Evolutionary conservation across 2,888 invertebrate genomes (phyloP).

Genomic region (Phengaris arion): DNA sequence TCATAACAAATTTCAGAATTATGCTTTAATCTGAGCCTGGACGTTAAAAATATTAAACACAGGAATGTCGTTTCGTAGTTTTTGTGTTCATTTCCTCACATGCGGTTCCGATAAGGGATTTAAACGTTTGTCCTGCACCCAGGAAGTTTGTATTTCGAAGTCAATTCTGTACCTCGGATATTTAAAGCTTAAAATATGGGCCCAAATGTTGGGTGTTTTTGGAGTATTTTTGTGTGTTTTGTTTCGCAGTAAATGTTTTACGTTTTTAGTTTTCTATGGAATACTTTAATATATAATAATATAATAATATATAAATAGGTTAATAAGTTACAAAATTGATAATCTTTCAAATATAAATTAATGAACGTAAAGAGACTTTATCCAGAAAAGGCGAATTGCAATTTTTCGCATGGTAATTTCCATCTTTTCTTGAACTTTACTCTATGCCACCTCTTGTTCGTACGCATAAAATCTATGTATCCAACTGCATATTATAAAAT

Average conservation of each 20-base stretch:
- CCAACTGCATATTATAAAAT: too few relatives aligned
- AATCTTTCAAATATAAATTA: too few relatives aligned
- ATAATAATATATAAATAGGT: too few relatives aligned
- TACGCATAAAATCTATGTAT: too few relatives aligned
- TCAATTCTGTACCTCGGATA: not conserved
- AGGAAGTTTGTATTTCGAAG: conserved; percentile 1
- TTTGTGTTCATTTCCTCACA: conserved; percentile 9
- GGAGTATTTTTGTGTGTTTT: not conserved
- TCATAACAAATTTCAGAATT: not conserved
- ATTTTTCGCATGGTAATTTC: too few relatives aligned
- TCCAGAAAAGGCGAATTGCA: too few relatives aligned
- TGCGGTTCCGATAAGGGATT: conserved; percentile 16
- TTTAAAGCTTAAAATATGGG: not conserved
- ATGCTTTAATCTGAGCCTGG: not conserved
- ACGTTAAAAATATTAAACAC: not conserved
- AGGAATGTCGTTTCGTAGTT: not conserved
- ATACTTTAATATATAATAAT: too few relatives aligned
- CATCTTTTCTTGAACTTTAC: too few relatives aligned
- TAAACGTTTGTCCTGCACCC: not conserved
- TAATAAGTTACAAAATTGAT: too few relatives aligned
- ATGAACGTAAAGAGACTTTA: too few relatives aligned
- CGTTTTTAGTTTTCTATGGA: too few relatives aligned
- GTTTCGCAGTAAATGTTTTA: not conserved
- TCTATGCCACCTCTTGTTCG: too few relatives aligned
- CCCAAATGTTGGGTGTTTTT: not conserved